Percentiles rank a stretch among this genome's conserved stretches.
Evolutionary conservation across 1,140 invertebrate genomes (phyloP).

Genomic region (Panagrolaimus sp.): DNA sequence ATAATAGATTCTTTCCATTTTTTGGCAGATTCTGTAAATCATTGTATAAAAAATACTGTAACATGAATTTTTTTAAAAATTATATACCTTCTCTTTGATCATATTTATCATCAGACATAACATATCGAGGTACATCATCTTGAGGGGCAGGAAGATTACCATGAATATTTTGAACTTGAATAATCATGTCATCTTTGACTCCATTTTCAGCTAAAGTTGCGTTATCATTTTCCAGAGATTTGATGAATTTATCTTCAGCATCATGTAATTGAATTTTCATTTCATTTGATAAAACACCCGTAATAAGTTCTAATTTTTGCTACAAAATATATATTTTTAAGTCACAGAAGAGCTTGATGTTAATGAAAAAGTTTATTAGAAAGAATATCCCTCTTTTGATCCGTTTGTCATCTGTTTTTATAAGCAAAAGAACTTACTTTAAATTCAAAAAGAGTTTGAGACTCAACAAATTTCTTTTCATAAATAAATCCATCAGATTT

Average conservation of each 20-base stretch:
- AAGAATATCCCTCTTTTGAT: no score
- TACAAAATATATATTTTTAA: slow-evolving; percentile 61
- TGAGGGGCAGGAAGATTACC: not conserved
- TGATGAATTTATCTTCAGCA: slow-evolving; percentile 12
- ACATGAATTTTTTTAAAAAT: not conserved
- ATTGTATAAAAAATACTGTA: slow-evolving; percentile 15
- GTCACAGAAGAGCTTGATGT: not conserved
- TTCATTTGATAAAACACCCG: slow-evolving; percentile 71
- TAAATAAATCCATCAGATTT: not conserved
- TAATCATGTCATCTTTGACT: not conserved
- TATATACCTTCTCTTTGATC: slow-evolving; percentile 71
- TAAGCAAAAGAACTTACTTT: slow-evolving; percentile 2
- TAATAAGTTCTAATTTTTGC: slow-evolving; percentile 82
- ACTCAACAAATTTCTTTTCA: slow-evolving; percentile 19
- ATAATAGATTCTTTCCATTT: not conserved
- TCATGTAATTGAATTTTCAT: slow-evolving; percentile 78
- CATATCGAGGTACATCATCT: slow-evolving; percentile 72
- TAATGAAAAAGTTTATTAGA: no score
- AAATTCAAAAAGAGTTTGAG: not conserved
- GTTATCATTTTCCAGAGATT: not conserved
- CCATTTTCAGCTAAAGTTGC: not conserved
- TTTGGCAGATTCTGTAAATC: not conserved
- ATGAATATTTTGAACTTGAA: not conserved
- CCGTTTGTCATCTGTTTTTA: not conserved
- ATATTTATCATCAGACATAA: slow-evolving; percentile 79